These are phyloP conservation scores for Phoebastria nigripes DNA, from an alignment of 2,797 vertebrate genomes.

Conservation along the genomic window DNA sequence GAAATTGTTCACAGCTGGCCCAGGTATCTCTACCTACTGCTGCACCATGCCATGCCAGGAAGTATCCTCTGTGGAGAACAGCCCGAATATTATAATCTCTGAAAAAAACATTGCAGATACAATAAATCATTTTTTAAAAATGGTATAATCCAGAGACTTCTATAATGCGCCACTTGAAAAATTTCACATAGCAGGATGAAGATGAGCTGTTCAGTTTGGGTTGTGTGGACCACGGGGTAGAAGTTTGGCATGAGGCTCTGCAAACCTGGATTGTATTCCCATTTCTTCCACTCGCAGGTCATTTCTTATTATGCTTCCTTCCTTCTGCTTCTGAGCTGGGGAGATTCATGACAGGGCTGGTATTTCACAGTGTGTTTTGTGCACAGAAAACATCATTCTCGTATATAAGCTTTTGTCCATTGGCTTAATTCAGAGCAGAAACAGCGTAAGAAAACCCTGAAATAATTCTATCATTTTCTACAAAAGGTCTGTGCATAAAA, in stretches of 20 bases:
- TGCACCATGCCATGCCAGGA: not conserved
- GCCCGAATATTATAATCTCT: not conserved
- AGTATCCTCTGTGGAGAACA: not conserved
- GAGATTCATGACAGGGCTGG: not conserved
- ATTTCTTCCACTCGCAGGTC: not conserved
- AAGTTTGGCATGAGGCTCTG: not conserved
- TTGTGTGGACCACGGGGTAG: not conserved
- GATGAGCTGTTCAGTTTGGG: not conserved
- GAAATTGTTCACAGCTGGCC: not conserved
- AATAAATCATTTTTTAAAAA: not conserved
- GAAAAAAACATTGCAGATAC: not conserved
- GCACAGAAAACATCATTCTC: not conserved
- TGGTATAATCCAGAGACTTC: not conserved
- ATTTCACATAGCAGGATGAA: not conserved
- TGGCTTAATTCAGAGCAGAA: not conserved
- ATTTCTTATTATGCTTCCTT: not conserved
- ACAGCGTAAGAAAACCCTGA: not conserved
- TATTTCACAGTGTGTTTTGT: not conserved
- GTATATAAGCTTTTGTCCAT: not conserved
- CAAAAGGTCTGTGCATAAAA: not conserved
- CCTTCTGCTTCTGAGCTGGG: not conserved
- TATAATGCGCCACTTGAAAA: rapidly evolving
- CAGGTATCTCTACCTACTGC: not conserved
- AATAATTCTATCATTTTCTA: not conserved
- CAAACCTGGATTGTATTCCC: not conserved